A percentile compares a stretch with the other conserved stretches of the same genome.
Evolutionary conservation across 2,888 invertebrate genomes (phyloP).

Genomic region (Lamellibrachia columna): DNA sequence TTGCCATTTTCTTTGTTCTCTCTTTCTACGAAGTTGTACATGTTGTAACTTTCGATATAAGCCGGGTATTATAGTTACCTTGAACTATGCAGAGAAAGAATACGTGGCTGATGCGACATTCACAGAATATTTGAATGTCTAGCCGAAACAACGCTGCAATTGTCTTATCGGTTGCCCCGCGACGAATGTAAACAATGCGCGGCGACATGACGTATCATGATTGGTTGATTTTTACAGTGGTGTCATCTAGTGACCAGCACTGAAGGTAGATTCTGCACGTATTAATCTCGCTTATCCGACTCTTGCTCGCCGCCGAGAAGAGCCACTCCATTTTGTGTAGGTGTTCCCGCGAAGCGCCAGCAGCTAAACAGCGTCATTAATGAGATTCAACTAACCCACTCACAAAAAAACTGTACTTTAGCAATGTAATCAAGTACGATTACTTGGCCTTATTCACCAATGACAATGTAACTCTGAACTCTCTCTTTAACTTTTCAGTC

Average conservation of each 20-base stretch:
- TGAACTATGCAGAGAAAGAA: conserved; percentile 3
- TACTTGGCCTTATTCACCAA: too few relatives aligned
- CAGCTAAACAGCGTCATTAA: too few relatives aligned
- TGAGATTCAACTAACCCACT: too few relatives aligned
- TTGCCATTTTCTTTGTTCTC: not conserved
- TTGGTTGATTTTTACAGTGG: not conserved
- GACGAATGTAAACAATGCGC: not conserved
- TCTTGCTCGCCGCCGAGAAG: too few relatives aligned
- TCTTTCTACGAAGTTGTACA: not conserved
- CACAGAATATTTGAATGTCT: conserved; percentile 12
- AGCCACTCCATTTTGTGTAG: too few relatives aligned
- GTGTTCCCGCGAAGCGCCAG: too few relatives aligned
- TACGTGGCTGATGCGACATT: conserved; percentile 1
- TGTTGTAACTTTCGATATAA: not conserved
- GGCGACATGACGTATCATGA: not conserved
- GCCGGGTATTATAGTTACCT: not conserved
- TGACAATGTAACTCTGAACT: too few relatives aligned
- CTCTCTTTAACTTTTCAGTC: too few relatives aligned
- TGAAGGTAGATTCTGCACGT: not conserved
- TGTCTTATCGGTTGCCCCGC: not conserved
- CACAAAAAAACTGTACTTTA: too few relatives aligned
- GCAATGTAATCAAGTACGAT: too few relatives aligned
- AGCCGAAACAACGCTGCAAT: conserved; percentile 10
- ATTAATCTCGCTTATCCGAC: too few relatives aligned
- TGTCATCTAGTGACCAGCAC: not conserved